Evolutionary conservation across 2,888 invertebrate genomes (phyloP).

Genomic region (Homarus gammarus): DNA sequence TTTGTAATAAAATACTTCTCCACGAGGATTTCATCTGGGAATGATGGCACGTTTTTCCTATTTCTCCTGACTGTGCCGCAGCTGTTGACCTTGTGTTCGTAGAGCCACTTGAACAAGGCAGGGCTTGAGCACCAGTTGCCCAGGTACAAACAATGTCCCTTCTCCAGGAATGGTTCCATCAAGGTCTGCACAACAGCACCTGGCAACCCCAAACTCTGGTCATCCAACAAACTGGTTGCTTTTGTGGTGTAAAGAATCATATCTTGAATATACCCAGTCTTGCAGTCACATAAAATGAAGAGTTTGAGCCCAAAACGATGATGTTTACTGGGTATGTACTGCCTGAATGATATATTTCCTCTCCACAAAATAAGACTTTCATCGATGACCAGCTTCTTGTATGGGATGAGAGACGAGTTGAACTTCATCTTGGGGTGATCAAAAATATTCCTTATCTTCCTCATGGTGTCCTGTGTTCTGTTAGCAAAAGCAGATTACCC

Average conservation of each 20-base stretch:
- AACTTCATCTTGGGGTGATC: no score
- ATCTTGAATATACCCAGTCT: background rate
- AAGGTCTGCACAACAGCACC: slow-evolving; percentile 20
- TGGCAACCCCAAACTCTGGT: background rate
- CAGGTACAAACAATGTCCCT: slow-evolving; percentile 17
- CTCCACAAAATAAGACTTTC: no score
- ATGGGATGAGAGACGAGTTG: no score
- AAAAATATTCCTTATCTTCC: no score
- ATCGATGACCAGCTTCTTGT: no score
- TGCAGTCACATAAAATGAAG: no score
- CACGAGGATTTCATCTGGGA: background rate
- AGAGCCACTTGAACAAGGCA: background rate
- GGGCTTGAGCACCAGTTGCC: slow-evolving; percentile 21
- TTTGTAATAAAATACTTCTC: background rate
- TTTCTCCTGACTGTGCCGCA: background rate
- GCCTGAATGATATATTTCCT: no score
- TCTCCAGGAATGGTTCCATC: background rate
- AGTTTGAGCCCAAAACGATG: no score
- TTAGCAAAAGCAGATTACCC: no score
- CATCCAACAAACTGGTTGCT: background rate
- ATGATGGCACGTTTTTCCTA: background rate
- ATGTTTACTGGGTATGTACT: no score
- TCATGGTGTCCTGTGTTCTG: no score
- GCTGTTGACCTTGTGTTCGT: background rate
- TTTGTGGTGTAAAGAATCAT: background rate